Evolutionary conservation across 2,113 vertebrate species (phyloP).

Genomic region (Catagonus wagneri): DNA sequence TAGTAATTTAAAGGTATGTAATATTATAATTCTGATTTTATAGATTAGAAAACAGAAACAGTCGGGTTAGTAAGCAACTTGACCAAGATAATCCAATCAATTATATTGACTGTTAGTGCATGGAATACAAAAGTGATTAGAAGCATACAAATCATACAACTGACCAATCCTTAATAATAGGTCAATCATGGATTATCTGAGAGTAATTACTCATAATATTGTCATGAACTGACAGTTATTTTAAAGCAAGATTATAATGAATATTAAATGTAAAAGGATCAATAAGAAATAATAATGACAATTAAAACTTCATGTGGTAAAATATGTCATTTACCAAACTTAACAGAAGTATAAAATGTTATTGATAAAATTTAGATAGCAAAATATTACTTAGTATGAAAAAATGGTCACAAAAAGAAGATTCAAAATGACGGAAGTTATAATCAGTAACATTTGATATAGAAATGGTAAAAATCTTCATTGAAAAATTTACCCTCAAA

Average conservation of each 20-base stretch:
- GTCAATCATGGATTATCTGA: conserved; percentile 14
- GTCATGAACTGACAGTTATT: neutral
- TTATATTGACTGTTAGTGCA: neutral
- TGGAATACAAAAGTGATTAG: neutral
- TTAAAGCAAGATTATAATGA: conserved; percentile 20
- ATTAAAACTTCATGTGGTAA: neutral
- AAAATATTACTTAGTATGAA: neutral
- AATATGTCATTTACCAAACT: conserved; percentile 31
- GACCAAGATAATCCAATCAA: neutral
- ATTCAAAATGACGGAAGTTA: neutral
- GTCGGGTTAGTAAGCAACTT: neutral
- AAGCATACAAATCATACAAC: neutral
- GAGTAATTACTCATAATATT: neutral
- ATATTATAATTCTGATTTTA: conserved; percentile 24
- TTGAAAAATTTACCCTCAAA: neutral
- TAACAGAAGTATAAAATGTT: conserved; percentile 10
- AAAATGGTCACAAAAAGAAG: neutral
- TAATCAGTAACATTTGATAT: conserved; percentile 30
- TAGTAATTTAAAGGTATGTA: neutral
- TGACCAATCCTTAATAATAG: neutral
- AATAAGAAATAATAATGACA: neutral
- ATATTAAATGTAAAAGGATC: neutral
- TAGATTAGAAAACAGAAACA: neutral
- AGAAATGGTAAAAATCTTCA: neutral
- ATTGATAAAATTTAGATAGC: neutral